phyloP scores from a whole-genome alignment of 1,140 invertebrate species.

The Leptinotarsa lineolata region DNA sequence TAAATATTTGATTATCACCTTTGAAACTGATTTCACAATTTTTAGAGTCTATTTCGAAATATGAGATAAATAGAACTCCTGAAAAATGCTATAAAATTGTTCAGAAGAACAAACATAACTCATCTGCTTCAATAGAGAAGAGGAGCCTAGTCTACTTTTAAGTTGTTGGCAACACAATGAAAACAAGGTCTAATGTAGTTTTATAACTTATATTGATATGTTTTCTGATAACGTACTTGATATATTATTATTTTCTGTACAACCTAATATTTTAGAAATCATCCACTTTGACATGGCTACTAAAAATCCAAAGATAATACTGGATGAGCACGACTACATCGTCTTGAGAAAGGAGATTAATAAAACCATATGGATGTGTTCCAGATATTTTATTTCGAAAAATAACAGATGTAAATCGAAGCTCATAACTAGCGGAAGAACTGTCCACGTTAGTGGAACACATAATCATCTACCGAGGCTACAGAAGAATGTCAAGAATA shows the following conservation, averaged over 20 bases:
- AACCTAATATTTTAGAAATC: conserved; percentile 36
- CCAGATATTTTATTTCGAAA: conserved; percentile 42
- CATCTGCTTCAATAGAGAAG: no score
- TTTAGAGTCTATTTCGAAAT: no score
- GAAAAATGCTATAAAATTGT: no score
- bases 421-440: conserved; percentile 41
- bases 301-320: conserved; percentile 47
- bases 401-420: conserved; percentile 46
- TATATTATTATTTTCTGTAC: not conserved
- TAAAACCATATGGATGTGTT: conserved; percentile 45
- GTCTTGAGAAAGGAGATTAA: conserved; percentile 40
- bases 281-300: conserved; percentile 46
- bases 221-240: no score
- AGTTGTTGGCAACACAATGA: no score
- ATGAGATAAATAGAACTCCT: no score
- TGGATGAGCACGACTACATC: conserved; percentile 44
- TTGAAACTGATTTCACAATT: no score
- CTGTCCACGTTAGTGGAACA: conserved; percentile 37
- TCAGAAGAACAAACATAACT: no score
- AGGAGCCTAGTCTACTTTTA: no score
- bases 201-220: no score
- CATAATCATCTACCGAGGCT: conserved; percentile 41
- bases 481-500: conserved; percentile 36
- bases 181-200: no score
- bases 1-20: no score